Evolutionary conservation across 2,113 vertebrate genomes (phyloP).

Genomic region (Triplophysa rosa): DNA sequence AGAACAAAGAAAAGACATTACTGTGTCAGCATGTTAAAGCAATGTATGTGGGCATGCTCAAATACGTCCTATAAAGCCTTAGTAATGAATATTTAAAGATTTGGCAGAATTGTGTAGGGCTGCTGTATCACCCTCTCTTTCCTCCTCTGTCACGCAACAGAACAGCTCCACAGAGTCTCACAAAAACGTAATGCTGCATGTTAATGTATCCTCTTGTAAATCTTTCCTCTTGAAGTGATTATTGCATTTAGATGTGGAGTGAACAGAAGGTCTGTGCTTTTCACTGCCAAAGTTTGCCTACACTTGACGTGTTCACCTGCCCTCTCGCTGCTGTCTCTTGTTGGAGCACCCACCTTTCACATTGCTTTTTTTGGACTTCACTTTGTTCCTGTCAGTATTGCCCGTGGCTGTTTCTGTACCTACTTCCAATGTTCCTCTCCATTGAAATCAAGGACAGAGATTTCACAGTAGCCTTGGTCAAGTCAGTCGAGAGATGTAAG

Average conservation of each 20-base stretch:
- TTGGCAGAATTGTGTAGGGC: no score
- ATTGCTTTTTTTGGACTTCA: conserved; percentile 7
- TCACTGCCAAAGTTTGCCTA: conserved; percentile 1
- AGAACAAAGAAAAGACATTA: not conserved
- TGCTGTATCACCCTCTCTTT: not conserved
- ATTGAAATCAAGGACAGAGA: conserved; percentile 5
- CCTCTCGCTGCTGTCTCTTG: conserved; percentile 12
- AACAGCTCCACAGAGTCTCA: no score
- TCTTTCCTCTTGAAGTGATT: not conserved
- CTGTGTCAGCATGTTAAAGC: conserved; percentile 39
- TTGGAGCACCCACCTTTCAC: conserved; percentile 28
- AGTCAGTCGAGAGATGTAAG: not conserved
- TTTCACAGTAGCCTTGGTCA: not conserved
- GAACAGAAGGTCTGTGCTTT: conserved; percentile 55
- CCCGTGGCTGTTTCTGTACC: conserved; percentile 20
- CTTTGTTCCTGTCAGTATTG: conserved; percentile 34
- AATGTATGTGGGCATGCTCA: not conserved
- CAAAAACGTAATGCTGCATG: no score
- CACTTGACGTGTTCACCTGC: conserved; percentile 32
- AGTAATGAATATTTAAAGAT: no score
- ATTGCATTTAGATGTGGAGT: not conserved
- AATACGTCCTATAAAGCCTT: no score
- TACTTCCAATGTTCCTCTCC: conserved; percentile 19
- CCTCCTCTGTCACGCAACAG: no score
- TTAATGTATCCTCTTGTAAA: not conserved